A percentile compares a stretch with the other conserved stretches of the same genome.
These are phyloP conservation scores for Podiceps cristatus DNA, from an alignment of 2,113 vertebrate genomes.

Conservation along the genomic window DNA sequence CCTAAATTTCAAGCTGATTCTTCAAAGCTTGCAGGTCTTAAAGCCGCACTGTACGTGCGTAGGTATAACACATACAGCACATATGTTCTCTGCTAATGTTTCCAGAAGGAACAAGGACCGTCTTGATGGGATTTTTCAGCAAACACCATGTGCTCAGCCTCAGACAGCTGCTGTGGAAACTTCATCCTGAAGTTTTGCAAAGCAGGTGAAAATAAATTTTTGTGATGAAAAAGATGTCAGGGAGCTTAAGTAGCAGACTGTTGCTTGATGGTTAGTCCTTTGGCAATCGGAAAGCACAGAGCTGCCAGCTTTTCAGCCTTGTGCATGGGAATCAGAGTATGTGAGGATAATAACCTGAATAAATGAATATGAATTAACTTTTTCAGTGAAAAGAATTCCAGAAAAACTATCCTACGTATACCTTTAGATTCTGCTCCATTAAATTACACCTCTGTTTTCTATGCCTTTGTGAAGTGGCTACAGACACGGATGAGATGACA, in stretches of 20 bases:
- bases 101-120: not conserved
- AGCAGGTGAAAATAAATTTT: constrained; percentile 19
- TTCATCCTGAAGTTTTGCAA: not conserved
- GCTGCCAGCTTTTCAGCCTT: constrained; percentile 1
- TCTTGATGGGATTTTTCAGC: not conserved
- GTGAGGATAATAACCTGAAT: not conserved
- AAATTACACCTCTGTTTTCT: not conserved
- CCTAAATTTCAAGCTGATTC: not conserved
- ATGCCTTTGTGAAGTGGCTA: not conserved
- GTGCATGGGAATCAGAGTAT: not conserved
- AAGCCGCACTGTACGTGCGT: not conserved
- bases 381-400: not conserved
- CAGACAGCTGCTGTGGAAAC: not conserved
- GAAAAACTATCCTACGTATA: not conserved
- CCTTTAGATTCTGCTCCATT: not conserved
- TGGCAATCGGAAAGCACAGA: not conserved
- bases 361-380: constrained; percentile 5
- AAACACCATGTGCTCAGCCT: not conserved
- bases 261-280: constrained; percentile 16
- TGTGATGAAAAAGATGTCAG: not conserved
- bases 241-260: constrained; percentile 6
- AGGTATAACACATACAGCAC: not conserved
- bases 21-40: not conserved
- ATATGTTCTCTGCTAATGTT: not conserved
- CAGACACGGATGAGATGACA: not conserved